These are phyloP conservation scores for Eristalis intricaria DNA, from an alignment of 2,888 invertebrate species.

Conservation along the genomic window DNA sequence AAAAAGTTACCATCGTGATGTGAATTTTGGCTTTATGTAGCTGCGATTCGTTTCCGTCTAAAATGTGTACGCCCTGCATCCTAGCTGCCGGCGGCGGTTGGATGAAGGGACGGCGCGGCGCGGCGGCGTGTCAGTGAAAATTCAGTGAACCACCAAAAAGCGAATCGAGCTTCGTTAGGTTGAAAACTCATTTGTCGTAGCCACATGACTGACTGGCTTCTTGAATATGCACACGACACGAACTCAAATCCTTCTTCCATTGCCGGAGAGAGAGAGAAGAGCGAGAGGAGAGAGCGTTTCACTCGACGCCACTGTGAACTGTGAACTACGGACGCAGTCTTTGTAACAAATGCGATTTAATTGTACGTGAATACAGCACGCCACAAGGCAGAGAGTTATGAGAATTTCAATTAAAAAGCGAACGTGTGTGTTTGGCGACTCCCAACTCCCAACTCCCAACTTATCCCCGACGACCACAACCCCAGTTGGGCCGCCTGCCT, in stretches of 20 bases:
- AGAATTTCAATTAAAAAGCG: conserved; percentile 57
- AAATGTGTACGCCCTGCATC: not conserved
- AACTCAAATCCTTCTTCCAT: not conserved
- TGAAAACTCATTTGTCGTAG: conserved; percentile 55
- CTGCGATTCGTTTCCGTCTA: conserved; percentile 10
- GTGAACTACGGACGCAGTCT: conserved; percentile 33
- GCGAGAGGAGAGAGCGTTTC: not conserved
- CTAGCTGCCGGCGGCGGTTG: not conserved
- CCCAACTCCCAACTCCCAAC: no score
- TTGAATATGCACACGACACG: conserved; percentile 5
- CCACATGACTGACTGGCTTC: conserved; percentile 27
- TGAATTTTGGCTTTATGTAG: conserved; percentile 4
- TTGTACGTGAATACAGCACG: conserved; percentile 32
- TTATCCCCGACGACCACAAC: not conserved
- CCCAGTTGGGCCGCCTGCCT: not conserved
- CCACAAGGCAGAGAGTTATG: conserved; percentile 32
- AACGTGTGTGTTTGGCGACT: conserved; percentile 31
- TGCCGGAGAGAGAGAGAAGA: not conserved
- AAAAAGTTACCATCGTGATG: conserved; percentile 37
- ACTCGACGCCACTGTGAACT: not conserved
- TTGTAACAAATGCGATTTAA: conserved; percentile 50
- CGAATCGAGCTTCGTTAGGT: conserved; percentile 38
- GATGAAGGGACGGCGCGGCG: not conserved
- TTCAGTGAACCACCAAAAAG: conserved; percentile 43
- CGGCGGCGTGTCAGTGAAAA: not conserved